Percentiles rank a stretch among this genome's conserved stretches.
phyloP scores from a whole-genome alignment of 2,888 invertebrate species.

The Sycophila texana region DNA sequence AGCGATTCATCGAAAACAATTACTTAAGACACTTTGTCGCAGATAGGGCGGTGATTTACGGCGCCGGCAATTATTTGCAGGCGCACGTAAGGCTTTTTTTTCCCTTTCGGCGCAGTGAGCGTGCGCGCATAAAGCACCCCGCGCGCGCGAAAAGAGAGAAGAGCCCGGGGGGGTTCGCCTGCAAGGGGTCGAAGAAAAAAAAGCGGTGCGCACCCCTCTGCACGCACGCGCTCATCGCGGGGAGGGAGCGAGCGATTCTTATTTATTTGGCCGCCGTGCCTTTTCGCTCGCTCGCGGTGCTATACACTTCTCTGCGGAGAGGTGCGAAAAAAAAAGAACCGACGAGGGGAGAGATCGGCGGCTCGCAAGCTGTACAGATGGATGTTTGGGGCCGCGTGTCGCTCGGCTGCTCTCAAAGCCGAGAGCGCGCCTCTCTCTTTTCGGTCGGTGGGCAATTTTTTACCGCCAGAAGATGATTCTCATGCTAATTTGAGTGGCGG shows the following conservation, averaged over 20 bases:
- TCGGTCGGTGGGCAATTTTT: too few relatives aligned
- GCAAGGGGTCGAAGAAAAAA: conserved; percentile 5
- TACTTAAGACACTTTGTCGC: conserved; percentile 55
- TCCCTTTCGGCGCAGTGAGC: background rate
- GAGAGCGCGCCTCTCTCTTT: too few relatives aligned
- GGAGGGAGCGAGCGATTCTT: conserved; percentile 36
- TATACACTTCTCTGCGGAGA: background rate
- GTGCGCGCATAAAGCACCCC: background rate
- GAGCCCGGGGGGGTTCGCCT: background rate
- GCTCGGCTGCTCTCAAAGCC: too few relatives aligned
- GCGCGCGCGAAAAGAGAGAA: too few relatives aligned
- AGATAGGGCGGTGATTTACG: conserved; percentile 54
- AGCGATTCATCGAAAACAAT: conserved; percentile 55
- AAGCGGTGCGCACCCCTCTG: conserved; percentile 21
- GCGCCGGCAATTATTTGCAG: conserved; percentile 54
- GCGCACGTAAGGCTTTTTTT: conserved; percentile 44
- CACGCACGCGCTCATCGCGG: background rate
- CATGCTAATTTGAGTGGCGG: too few relatives aligned
- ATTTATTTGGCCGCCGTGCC: conserved; percentile 53
- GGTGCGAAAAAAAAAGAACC: too few relatives aligned
- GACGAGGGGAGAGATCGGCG: too few relatives aligned
- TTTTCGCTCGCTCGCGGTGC: conserved; percentile 31
- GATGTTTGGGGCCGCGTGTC: too few relatives aligned
- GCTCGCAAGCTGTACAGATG: too few relatives aligned
- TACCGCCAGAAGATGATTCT: too few relatives aligned